Evolutionary conservation across 2,113 vertebrate genomes (phyloP).

Genomic region (Tursiops truncatus): DNA sequence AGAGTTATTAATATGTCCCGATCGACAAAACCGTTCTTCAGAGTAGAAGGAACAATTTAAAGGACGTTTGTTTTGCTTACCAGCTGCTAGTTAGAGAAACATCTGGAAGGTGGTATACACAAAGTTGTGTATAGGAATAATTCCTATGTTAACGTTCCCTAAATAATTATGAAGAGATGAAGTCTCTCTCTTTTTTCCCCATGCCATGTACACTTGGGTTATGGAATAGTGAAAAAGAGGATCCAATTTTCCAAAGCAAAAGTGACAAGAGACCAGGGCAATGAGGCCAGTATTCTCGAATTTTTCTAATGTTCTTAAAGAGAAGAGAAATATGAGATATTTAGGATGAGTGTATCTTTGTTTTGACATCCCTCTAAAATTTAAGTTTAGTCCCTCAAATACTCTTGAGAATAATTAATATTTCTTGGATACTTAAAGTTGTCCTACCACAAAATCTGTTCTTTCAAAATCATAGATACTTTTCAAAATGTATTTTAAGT

Average conservation of each 20-base stretch:
- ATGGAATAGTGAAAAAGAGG: not conserved
- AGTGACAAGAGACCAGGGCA: not conserved
- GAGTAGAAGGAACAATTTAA: slow-evolving; percentile 10
- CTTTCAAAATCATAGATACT: slow-evolving; percentile 7
- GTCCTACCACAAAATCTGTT: not conserved
- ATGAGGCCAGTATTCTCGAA: not conserved
- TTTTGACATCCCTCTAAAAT: not conserved
- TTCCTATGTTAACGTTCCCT: not conserved
- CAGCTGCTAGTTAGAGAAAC: not conserved
- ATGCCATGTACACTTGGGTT: not conserved
- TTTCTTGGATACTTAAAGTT: not conserved
- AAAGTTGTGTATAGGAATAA: not conserved
- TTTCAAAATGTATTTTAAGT: slow-evolving; percentile 11
- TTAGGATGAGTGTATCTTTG: not conserved
- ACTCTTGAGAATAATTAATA: not conserved
- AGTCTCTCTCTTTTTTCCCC: not conserved
- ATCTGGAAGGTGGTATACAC: not conserved
- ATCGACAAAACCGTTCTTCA: not conserved
- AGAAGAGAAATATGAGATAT: not conserved
- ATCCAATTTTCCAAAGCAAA: not conserved
- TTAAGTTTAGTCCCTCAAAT: slow-evolving; percentile 21
- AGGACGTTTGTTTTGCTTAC: slow-evolving; percentile 23
- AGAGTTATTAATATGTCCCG: not conserved
- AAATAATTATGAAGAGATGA: not conserved
- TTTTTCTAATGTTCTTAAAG: not conserved